A percentile compares a stretch with the other conserved stretches of the same genome.
These are phyloP conservation scores for Aythya fuligula DNA, from an alignment of 2,797 vertebrate genomes.

Conservation along the genomic window DNA sequence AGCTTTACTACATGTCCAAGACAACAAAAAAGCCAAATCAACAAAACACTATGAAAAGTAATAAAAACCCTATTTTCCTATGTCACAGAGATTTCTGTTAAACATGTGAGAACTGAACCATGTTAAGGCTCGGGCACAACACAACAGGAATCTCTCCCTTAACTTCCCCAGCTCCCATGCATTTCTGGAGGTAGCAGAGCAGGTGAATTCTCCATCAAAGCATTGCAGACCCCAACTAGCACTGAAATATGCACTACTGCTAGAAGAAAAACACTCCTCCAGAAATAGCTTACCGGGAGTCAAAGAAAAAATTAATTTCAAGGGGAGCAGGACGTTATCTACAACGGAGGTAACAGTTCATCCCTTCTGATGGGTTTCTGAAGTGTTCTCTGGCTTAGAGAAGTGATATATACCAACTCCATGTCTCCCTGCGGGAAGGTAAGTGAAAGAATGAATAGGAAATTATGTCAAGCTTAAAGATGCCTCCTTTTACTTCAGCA, in stretches of 20 bases:
- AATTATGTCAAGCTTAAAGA: constrained; percentile 46
- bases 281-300: background rate
- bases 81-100: background rate
- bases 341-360: background rate
- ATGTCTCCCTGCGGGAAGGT: background rate
- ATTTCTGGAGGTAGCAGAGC: background rate
- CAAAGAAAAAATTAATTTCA: background rate
- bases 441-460: constrained; percentile 17
- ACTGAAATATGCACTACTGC: background rate
- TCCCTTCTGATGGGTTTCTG: background rate
- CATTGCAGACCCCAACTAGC: background rate
- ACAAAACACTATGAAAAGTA: background rate
- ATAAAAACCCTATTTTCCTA: background rate
- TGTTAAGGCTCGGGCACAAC: background rate
- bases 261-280: background rate
- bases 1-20: background rate
- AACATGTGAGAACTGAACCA: rapidly evolving
- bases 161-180: background rate
- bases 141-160: background rate
- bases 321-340: background rate
- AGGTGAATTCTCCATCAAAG: rapidly evolving
- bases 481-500: background rate
- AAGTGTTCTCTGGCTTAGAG: background rate
- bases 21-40: background rate
- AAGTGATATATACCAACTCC: background rate